These are phyloP conservation scores for Gortyna flavago DNA, from an alignment of 2,888 invertebrate species.

Conservation along the genomic window DNA sequence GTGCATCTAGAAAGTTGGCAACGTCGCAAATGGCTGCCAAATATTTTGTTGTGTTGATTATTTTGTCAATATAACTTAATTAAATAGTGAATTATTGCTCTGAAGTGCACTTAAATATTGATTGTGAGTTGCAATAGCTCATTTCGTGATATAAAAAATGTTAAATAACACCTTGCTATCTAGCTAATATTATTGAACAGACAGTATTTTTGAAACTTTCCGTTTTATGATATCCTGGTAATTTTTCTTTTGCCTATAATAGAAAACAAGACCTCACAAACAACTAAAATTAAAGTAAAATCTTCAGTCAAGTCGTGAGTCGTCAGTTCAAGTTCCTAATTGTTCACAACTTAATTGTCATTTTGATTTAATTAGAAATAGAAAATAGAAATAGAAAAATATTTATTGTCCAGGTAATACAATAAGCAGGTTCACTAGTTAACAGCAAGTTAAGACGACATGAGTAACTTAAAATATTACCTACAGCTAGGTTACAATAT, in stretches of 20 bases:
- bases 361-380: too few species aligned
- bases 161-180: too few species aligned
- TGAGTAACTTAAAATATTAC: too few species aligned
- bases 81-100: not conserved
- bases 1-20: not conserved
- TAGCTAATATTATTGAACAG: too few species aligned
- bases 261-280: not conserved
- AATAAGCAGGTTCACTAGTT: too few species aligned
- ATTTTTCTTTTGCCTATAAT: not conserved
- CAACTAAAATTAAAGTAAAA: not conserved
- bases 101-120: not conserved
- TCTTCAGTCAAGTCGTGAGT: slow-evolving; percentile 11
- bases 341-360: slow-evolving; percentile 34
- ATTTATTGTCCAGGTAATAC: too few species aligned
- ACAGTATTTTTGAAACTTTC: not conserved
- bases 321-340: slow-evolving; percentile 15
- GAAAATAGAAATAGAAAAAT: too few species aligned
- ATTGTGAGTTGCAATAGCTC: not conserved
- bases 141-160: not conserved
- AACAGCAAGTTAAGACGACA: too few species aligned
- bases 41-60: not conserved
- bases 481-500: too few species aligned
- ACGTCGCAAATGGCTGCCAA: not conserved
- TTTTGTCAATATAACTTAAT: not conserved
- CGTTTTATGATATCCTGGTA: not conserved